Percentiles rank a stretch among this genome's conserved stretches.
phyloP scores from a whole-genome alignment of 1,140 invertebrate species.

The Bombyx mori region ASM3026992v2 NC_085122.1:3059501-3060000 shows the following conservation, averaged over 20 bases:
- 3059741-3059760: conserved; percentile 34
- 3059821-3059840: conserved; percentile 56
- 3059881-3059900: conserved; percentile 66
- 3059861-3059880: conserved; percentile 61
- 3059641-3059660: conserved; percentile 85
- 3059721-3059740: conserved; percentile 87
- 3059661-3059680: conserved; percentile 79
- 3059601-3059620: conserved; percentile 17
- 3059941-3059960: conserved; percentile 85
- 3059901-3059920: conserved; percentile 83
- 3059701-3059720: conserved; percentile 85
- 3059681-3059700: conserved; percentile 78
- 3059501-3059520: background rate
- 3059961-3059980: conserved; percentile 84
- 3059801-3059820: conserved; percentile 25
- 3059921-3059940: conserved; percentile 83
- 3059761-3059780: too few species aligned
- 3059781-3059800: too few species aligned
- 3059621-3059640: conserved; percentile 53
- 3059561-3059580: too few species aligned
- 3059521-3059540: background rate
- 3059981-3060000: conserved; percentile 94
- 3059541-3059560: too few species aligned
- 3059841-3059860: conserved; percentile 59
- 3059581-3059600: background rate